Evolutionary conservation across 2,113 vertebrate species (phyloP).

Genomic region (Jaculus jaculus): DNA sequence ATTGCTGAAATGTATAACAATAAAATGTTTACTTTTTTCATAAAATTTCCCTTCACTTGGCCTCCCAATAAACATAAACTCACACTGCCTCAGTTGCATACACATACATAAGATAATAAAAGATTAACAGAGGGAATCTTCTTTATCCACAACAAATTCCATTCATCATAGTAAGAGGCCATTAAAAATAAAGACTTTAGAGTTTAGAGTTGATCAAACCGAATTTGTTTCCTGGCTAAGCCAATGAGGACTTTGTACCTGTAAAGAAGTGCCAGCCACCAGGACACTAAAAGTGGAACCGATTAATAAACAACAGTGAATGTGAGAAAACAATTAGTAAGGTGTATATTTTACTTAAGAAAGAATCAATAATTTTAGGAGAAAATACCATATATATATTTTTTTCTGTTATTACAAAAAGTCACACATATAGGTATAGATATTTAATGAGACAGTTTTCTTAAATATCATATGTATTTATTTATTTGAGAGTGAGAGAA

Average conservation of each 20-base stretch:
- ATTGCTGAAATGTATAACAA: slow-evolving; percentile 65
- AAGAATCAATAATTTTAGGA: background rate
- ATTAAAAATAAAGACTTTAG: slow-evolving; percentile 11
- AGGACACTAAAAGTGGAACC: too few relatives aligned
- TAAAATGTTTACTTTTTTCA: slow-evolving; percentile 60
- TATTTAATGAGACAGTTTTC: too few relatives aligned
- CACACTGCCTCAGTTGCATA: background rate
- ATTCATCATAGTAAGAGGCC: background rate
- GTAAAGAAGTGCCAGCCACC: slow-evolving; percentile 14
- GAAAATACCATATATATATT: background rate
- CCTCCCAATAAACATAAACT: background rate
- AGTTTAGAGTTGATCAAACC: background rate
- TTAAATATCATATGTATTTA: too few relatives aligned
- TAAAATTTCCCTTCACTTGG: background rate
- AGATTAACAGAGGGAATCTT: background rate
- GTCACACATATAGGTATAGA: too few relatives aligned
- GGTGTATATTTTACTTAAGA: background rate
- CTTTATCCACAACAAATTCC: background rate
- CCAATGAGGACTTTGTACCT: slow-evolving; percentile 32
- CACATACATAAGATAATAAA: background rate
- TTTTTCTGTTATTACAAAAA: too few relatives aligned
- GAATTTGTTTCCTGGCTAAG: background rate
- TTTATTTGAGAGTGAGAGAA: too few relatives aligned
- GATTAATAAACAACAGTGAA: background rate
- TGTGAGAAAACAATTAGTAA: background rate